Evolutionary conservation across 2,113 vertebrate genomes (phyloP), one percentile per base, ranked within the genome.

Genomic region (Melanerpes formicivorus): DNA sequence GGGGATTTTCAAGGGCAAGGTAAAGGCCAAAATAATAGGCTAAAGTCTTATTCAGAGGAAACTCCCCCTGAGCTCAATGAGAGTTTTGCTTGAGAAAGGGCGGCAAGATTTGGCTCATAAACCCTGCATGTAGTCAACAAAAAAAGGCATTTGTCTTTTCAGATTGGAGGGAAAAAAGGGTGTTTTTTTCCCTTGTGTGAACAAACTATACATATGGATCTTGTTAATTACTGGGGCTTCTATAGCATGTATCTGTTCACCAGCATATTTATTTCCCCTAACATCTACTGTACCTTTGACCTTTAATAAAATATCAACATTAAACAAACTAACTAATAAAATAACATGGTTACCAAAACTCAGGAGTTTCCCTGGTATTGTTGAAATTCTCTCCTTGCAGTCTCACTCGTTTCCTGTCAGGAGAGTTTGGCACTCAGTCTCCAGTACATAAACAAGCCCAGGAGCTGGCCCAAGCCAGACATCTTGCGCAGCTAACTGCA

Each of bases 401-500:
- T 96, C 97, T 96, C 93, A 67, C 56, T 96, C 92, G 89, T 96
- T 97, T 97, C 97, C 97, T 98, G 93, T 96, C 79, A 81, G 58
- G 75, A 87, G 74, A 96, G 80, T 88, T 94, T 97, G 96, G 94
- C 96, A 92, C 88, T 80, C 14, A 25, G 48, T 91, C 88, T 95
- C 70, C 86, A 72, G 82, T 52, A 90, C 52, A 93, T 84, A 93
- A 84, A 96, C 86, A 76, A 87, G 76, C 21, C 26, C 76, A 86
- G 87, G 83, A 96, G 63, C 80, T 91, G 67, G 87, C 82, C 78
- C 84, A 87, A 87, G 65, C 37, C 79, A 76, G 85, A 60, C 11
- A 6, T 85, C 90, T 93, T 84, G 80, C 77, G 78, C 63, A 87
- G 56, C 75, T 89, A 73, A 56, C 77, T 91, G 44, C 60, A 75